Base-by-base conservation (phyloP, 2,113 vertebrate genomes). In the Anguilla japonica region DNA sequence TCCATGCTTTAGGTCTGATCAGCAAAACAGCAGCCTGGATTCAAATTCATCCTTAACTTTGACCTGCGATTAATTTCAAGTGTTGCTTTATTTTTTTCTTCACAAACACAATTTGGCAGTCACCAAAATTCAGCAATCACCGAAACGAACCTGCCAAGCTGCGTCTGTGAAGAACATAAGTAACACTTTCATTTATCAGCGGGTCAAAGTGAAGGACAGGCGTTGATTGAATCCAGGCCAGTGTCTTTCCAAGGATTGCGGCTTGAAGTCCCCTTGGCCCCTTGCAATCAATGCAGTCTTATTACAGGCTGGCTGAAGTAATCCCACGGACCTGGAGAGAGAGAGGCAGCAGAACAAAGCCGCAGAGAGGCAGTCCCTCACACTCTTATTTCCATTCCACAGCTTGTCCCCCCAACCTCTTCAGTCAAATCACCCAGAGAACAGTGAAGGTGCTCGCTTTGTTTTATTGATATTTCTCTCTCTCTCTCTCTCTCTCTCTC, bases 241-340 rank as follows among this genome's bases (percentile, higher is more conserved):
- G 90, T 87, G 34, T 87, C 85, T 40, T 89, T 93, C 92, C 88
- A 88, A 83, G 86, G 88, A 89, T 88, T 82, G 82, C 34, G 39
- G 26, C 9, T 79, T 79, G 80, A 82, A 29, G 85, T 87, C 82
- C 84, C 34, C 84, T 82, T 82, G 88, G 87, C 79, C 57, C 82
- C 67, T 81, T 90, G 81, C 63, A 86, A 79, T 80, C 34, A 39
- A 29, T 34, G 22, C 50, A 41, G 79, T 22, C 79, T 15, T 53
- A 41, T 79, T 75, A 41, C 60, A 53, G 56, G 29, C 15, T 20
- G 41, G 11, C 79, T 87, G 79, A 71, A 75, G 84, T 46, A 57
- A 43, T 80, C 87, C 86, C 71, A 81, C 78, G 41, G 53, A 53
- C 46, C 63, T 40, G n/a, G 84, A 67, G 50, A 40, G 53, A 56